Conservation (phyloP, 1,140 invertebrate species). For the Orius insidiosus region DNA sequence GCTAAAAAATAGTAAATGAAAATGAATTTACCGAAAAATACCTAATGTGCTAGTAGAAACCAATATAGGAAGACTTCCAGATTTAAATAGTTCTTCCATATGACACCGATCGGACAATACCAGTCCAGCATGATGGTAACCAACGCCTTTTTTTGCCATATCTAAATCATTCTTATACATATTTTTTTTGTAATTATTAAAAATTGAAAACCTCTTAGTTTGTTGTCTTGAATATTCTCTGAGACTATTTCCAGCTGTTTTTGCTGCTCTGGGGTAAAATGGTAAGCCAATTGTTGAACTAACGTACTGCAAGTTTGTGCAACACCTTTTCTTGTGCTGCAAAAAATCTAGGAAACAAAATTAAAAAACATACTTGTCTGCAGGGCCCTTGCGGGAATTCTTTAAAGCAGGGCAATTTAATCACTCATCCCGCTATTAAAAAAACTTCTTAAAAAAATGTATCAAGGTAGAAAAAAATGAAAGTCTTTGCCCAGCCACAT, state of each 20-base stretch:
- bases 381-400: too few species aligned
- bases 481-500: too few species aligned
- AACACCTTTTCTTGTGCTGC: slow-evolving; percentile 55
- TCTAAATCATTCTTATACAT: neutral
- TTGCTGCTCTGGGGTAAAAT: slow-evolving; percentile 33
- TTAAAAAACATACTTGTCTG: neutral
- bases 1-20: slow-evolving; percentile 26
- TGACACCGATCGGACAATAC: slow-evolving; percentile 38
- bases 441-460: too few species aligned
- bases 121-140: slow-evolving; percentile 60
- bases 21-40: slow-evolving; percentile 20
- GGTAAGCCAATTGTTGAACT: slow-evolving; percentile 36
- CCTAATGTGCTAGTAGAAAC: slow-evolving; percentile 48
- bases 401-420: too few species aligned
- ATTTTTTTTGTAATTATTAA: neutral
- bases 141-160: neutral
- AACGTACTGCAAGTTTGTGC: slow-evolving; percentile 44
- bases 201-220: slow-evolving; percentile 34
- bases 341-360: slow-evolving; percentile 43
- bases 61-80: slow-evolving; percentile 44
- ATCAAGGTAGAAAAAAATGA: too few species aligned
- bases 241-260: slow-evolving; percentile 30
- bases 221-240: slow-evolving; percentile 36
- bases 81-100: slow-evolving; percentile 45
- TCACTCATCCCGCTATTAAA: too few species aligned